phyloP scores from a whole-genome alignment of 1,140 invertebrate genomes.

The Patella vulgata region DNA sequence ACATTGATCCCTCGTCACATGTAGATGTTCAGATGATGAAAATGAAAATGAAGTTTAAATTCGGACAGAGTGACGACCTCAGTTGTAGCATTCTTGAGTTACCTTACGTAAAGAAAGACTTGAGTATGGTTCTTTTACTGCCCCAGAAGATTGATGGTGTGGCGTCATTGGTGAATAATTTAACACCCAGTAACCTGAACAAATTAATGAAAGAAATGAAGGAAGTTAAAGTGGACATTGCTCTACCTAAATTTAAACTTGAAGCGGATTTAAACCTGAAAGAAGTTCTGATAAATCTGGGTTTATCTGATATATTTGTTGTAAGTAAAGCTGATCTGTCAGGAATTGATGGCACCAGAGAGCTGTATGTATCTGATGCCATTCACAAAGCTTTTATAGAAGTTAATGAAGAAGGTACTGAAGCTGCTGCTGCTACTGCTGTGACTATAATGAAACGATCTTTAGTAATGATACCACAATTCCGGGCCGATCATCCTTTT shows the following conservation, averaged over 20 bases:
- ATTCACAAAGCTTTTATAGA: constrained; percentile 66
- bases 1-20: constrained; percentile 12
- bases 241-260: constrained; percentile 76
- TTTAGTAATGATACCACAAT: constrained; percentile 41
- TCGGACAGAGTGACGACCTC: constrained; percentile 75
- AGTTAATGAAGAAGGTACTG: constrained; percentile 67
- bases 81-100: constrained; percentile 77
- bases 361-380: constrained; percentile 31
- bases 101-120: constrained; percentile 74
- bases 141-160: constrained; percentile 68
- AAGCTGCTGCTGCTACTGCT: constrained; percentile 65
- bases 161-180: constrained; percentile 66
- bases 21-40: constrained; percentile 65
- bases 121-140: constrained; percentile 79
- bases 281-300: constrained; percentile 65
- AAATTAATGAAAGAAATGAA: constrained; percentile 19
- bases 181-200: constrained; percentile 69
- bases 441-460: constrained; percentile 34
- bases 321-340: constrained; percentile 72
- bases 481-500: constrained; percentile 80
- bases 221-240: constrained; percentile 34
- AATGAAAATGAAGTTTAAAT: constrained; percentile 74
- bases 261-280: constrained; percentile 71
- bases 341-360: constrained; percentile 47
- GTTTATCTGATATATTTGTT: constrained; percentile 73